Percentiles rank a stretch among this genome's conserved stretches.
phyloP scores from a whole-genome alignment of 1,140 invertebrate species.

The Drosophila elegans region DNA sequence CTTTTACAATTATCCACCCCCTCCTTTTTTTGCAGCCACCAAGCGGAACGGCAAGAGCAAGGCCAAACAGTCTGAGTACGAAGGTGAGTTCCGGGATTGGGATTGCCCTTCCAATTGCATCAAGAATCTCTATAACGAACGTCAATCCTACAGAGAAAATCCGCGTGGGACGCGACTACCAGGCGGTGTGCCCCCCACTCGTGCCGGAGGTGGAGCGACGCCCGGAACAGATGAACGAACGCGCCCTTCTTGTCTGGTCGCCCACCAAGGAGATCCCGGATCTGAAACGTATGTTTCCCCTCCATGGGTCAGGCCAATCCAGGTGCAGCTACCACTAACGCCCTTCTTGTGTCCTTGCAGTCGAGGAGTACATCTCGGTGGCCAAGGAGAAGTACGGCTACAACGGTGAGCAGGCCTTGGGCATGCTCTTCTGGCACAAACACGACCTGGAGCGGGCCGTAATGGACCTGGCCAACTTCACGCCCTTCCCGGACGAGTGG shows the following conservation, averaged over 20 bases:
- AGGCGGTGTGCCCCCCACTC: conserved; percentile 94
- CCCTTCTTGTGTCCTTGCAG: conserved; percentile 85
- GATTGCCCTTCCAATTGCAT: not conserved
- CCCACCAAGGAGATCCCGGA: conserved; percentile 95
- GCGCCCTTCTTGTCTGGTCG: conserved; percentile 97
- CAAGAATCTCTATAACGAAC: not conserved
- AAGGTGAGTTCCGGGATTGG: conserved; percentile 54
- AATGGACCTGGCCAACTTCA: conserved; percentile 97
- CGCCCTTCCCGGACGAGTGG: conserved; percentile 99
- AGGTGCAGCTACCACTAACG: not conserved
- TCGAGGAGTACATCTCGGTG: conserved; percentile 97
- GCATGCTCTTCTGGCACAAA: conserved; percentile 99
- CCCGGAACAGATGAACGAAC: conserved; percentile 89
- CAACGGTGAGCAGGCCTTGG: conserved; percentile 98
- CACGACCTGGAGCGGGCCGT: conserved; percentile 97
- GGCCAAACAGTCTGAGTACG: conserved; percentile 82
- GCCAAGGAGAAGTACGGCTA: conserved; percentile 99
- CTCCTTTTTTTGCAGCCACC: conserved; percentile 59
- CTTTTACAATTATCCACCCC: not conserved
- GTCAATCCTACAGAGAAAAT: conserved; percentile 90
- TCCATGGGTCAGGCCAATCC: too few species aligned
- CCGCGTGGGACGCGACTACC: conserved; percentile 96
- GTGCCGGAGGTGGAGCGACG: conserved; percentile 87
- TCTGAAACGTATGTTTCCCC: conserved; percentile 88
- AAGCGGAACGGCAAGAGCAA: conserved; percentile 82